phyloP scores from a whole-genome alignment of 2,888 invertebrate genomes.

The Pterostichus niger region DNA sequence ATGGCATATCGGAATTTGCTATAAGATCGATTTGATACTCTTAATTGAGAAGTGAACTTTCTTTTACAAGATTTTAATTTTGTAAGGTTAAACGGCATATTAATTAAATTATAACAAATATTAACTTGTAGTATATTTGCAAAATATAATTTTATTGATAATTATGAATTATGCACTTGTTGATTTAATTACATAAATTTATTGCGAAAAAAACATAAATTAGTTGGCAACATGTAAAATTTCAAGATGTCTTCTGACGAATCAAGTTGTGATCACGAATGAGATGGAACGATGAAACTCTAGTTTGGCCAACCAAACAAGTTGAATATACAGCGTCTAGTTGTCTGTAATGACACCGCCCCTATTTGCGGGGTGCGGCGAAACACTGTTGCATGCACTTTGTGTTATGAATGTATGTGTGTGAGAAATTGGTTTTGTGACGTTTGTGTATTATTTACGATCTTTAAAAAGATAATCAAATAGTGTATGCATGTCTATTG shows the following conservation, averaged over 20 bases:
- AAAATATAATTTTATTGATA: no score
- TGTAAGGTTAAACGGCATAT: no score
- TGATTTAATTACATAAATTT: background rate
- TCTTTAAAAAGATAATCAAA: conserved; percentile 54
- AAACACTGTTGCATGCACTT: conserved; percentile 65
- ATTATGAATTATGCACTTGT: no score
- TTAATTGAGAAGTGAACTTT: no score
- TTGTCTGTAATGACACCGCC: conserved; percentile 62
- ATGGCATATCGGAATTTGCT: no score
- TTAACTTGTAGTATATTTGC: no score
- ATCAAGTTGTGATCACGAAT: conserved; percentile 8
- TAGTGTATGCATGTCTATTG: conserved; percentile 45
- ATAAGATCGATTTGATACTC: no score
- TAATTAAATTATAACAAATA: no score
- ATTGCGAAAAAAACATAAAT: background rate
- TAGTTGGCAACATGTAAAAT: conserved; percentile 23
- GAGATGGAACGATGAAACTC: conserved; percentile 27
- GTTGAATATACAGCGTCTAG: conserved; percentile 43
- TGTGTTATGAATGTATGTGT: conserved; percentile 60
- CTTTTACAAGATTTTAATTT: no score
- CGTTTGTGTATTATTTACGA: conserved; percentile 59
- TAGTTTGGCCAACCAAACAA: conserved; percentile 42
- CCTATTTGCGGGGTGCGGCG: conserved; percentile 66
- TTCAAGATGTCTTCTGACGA: conserved; percentile 35
- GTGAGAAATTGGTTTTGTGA: conserved; percentile 60